A percentile compares a stretch with the other conserved stretches of the same genome.
phyloP scores from a whole-genome alignment of 2,888 invertebrate species.

The Drosophila birchii region DNA sequence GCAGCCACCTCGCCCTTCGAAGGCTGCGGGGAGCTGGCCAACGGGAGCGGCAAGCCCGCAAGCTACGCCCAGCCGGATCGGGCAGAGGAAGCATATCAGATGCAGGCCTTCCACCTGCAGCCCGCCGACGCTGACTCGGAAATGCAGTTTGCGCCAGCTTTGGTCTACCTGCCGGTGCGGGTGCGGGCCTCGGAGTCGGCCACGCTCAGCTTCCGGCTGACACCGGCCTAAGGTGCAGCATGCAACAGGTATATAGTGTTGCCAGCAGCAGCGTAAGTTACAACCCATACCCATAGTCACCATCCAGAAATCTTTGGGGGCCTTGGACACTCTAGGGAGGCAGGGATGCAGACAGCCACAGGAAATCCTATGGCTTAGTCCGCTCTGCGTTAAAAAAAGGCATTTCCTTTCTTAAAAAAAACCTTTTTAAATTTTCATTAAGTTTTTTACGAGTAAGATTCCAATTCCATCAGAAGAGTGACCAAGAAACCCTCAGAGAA shows the following conservation, averaged over 20 bases:
- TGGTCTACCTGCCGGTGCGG: conserved; percentile 97
- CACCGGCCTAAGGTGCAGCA: conserved; percentile 90
- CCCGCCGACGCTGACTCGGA: conserved; percentile 68
- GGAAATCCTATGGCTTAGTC: not conserved
- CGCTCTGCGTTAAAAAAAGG: not conserved
- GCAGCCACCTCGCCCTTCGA: conserved; percentile 72
- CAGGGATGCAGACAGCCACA: too few relatives aligned
- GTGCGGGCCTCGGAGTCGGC: conserved; percentile 93
- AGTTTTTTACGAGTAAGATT: not conserved
- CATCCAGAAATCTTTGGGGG: not conserved
- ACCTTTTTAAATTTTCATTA: not conserved
- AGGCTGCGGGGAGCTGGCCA: conserved; percentile 80
- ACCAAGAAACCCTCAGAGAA: not conserved
- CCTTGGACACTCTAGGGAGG: not conserved
- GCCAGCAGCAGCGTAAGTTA: conserved; percentile 68
- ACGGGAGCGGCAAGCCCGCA: conserved; percentile 85
- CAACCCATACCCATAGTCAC: conserved; percentile 41
- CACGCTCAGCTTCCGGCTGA: conserved; percentile 96
- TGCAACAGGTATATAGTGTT: conserved; percentile 58
- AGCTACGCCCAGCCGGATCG: conserved; percentile 88
- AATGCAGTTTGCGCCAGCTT: conserved; percentile 92
- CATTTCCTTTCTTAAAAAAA: not conserved
- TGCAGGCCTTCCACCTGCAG: conserved; percentile 95
- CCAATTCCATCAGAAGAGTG: not conserved
- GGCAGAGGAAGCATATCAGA: conserved; percentile 86